phyloP scores from a whole-genome alignment of 2,797 vertebrate species.

The Acanthurus tractus region DNA sequence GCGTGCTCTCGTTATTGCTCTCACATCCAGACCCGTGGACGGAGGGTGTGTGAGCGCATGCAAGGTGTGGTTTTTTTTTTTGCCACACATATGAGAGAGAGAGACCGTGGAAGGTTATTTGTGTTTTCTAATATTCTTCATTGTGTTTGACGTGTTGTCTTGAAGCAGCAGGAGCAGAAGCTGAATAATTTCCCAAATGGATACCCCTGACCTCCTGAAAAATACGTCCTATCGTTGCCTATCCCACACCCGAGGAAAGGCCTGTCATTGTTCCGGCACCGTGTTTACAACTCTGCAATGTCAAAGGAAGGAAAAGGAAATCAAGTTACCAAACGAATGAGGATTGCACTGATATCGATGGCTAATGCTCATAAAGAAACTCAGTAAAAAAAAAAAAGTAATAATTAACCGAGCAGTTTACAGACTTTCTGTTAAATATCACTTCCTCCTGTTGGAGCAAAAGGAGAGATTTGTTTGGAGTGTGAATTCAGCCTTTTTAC shows the following conservation, averaged over 20 bases:
- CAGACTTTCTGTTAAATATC: constrained; percentile 38
- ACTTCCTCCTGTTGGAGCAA: constrained; percentile 18
- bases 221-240: constrained; percentile 72
- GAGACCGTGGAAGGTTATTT: constrained; percentile 67
- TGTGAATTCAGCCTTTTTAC: constrained; percentile 55
- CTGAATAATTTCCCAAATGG: constrained; percentile 83
- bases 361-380: constrained; percentile 23
- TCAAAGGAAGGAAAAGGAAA: constrained; percentile 27
- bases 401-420: constrained; percentile 26
- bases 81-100: constrained; percentile 48
- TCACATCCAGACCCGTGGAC: constrained; percentile 25
- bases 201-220: constrained; percentile 82
- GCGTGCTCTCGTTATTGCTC: constrained; percentile 47
- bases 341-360: constrained; percentile 21
- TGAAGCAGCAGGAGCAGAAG: constrained; percentile 72
- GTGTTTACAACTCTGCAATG: constrained; percentile 50
- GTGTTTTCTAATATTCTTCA: constrained; percentile 77
- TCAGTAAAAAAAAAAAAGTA: neutral
- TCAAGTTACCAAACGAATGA: constrained; percentile 5
- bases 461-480: constrained; percentile 20
- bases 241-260: constrained; percentile 62
- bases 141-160: constrained; percentile 74
- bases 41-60: constrained; percentile 19
- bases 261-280: constrained; percentile 58
- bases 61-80: constrained; percentile 38